Evolutionary conservation across 2,797 vertebrate genomes (phyloP).

Genomic region (Spheniscus humboldti): DNA sequence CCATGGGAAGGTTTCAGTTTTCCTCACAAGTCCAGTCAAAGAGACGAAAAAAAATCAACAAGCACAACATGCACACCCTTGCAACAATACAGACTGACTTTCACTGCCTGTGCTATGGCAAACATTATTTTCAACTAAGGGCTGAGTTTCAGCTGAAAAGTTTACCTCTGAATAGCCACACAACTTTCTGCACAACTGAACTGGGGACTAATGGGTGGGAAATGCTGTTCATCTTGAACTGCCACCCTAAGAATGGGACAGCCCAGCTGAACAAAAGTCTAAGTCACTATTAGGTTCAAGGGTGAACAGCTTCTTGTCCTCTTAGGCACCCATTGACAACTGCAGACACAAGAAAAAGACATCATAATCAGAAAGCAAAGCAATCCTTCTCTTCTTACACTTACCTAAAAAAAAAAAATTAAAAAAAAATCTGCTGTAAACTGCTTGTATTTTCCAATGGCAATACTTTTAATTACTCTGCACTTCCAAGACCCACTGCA

Average conservation of each 20-base stretch:
- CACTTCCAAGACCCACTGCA: background rate
- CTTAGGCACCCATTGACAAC: background rate
- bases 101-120: background rate
- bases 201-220: background rate
- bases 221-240: background rate
- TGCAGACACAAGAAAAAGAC: background rate
- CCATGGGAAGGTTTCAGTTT: background rate
- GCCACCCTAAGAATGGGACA: background rate
- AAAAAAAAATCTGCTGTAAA: background rate
- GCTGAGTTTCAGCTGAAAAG: background rate
- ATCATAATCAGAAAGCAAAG: background rate
- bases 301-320: background rate
- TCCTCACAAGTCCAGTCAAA: background rate
- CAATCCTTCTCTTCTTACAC: background rate
- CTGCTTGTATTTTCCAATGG: background rate
- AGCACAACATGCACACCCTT: background rate
- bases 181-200: background rate
- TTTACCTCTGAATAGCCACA: background rate
- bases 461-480: background rate
- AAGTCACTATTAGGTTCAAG: background rate
- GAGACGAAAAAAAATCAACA: background rate
- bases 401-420: background rate
- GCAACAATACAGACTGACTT: background rate
- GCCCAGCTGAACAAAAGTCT: background rate
- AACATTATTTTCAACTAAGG: background rate